A percentile compares a stretch with the other conserved stretches of the same genome.
Conservation (phyloP, 2,888 invertebrate genomes). For the Caenorhabditis plicata region DNA sequence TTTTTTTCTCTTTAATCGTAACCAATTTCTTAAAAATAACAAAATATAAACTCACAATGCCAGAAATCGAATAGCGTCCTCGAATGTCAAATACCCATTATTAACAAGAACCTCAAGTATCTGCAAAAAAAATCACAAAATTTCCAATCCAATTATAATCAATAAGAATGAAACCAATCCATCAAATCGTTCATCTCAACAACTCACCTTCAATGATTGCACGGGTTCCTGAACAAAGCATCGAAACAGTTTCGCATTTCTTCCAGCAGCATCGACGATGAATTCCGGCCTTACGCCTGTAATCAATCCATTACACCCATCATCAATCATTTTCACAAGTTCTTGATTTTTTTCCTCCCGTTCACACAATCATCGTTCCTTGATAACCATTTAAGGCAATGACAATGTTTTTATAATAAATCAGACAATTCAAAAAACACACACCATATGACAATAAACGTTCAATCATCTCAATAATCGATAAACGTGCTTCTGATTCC, state of each 20-base stretch:
- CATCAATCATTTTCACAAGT: conserved; percentile 2
- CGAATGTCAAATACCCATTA: conserved; percentile 43
- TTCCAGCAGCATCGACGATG: conserved; percentile 38
- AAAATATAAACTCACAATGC: conserved; percentile 33
- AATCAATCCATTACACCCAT: no score
- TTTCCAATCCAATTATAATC: not conserved
- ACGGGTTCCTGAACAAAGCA: conserved; percentile 36
- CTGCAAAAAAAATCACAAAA: conserved; percentile 20
- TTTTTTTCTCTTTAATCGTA: no score
- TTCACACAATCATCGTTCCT: no score
- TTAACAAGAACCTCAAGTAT: conserved; percentile 42
- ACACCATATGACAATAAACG: conserved; percentile 9
- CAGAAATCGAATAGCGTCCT: conserved; percentile 48
- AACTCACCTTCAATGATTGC: conserved; percentile 18
- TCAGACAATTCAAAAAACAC: not conserved
- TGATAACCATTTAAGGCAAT: no score
- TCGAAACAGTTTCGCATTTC: conserved; percentile 37
- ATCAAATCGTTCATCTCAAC: no score
- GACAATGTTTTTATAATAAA: conserved; percentile 1
- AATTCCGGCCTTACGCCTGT: conserved; percentile 45
- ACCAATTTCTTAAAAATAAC: no score
- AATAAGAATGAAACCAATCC: not conserved
- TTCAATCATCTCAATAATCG: conserved; percentile 15
- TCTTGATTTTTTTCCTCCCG: no score
- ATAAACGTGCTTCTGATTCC: conserved; percentile 17